Base-by-base conservation (phyloP, 2,888 invertebrate genomes). In the Morpho helenor region DNA sequence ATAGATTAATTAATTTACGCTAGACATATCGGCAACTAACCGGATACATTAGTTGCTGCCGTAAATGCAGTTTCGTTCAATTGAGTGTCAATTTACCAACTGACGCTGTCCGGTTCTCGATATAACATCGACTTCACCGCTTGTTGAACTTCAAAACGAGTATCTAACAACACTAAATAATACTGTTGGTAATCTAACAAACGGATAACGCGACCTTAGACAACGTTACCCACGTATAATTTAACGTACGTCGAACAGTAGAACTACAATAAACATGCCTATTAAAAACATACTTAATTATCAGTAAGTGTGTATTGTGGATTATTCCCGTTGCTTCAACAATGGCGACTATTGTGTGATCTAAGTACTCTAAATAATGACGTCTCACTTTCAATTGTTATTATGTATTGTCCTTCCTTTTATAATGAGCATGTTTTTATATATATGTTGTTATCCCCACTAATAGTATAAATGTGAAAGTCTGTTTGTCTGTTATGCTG, bases 11-110 rank as follows among this genome's bases (percentile, higher is more conserved):
- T 52, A 44, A 46, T 22, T 49, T 9, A 9, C 3, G 39, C 53
- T 43, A 59, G 57, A 64, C 53, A 52, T 59, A 73, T 74, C 75
- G 62, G 70, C 73, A 67, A 58, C 50, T 60, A 78, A 74, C 75
- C 73, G 70, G 75, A 78, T 76, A 73, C 63, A 70, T 68, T 68
- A 69, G 72, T 67, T 44, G 62, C 51, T 62, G 52, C 67, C 31
- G 66, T 48, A 69, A 62, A 68, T 73, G 73, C 71, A 68, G 70
- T 77, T 79, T 76, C 60, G 70, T 68, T 66, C 70, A 76, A 75
- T 76, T 72, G 72, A 64, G 68, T 63, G 62, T 59, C 69, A 75
- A 75, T 77, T 74, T 63, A 50, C 44, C 66, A 75, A 73, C 72
- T 69, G 60, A 66, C 65, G 61, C 59, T 62, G 75, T 71, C 77